These are phyloP conservation scores for Saccostrea cuccullata DNA, from an alignment of 1,140 invertebrate genomes.

Conservation along the genomic window DNA sequence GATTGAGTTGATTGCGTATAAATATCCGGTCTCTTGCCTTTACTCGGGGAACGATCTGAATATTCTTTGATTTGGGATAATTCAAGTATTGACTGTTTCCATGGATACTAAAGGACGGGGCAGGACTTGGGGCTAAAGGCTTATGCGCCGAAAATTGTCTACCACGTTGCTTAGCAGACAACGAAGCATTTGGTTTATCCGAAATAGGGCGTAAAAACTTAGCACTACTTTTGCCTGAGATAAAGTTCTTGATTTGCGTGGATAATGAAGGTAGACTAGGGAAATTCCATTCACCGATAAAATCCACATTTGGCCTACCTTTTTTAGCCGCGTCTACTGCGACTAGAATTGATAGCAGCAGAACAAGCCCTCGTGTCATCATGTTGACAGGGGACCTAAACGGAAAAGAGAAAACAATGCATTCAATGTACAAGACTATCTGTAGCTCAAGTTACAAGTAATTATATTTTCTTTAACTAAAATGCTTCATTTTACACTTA, in stretches of 20 bases:
- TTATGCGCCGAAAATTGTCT: not conserved
- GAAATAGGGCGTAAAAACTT: not conserved
- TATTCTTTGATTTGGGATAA: not conserved
- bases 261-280: not conserved
- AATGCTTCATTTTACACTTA: no score
- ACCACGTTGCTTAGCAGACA: not conserved
- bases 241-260: conserved; percentile 11
- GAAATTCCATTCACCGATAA: conserved; percentile 18
- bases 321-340: not conserved
- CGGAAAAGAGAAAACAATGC: not conserved
- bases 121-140: not conserved
- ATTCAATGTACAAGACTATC: not conserved
- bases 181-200: not conserved
- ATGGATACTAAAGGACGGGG: conserved; percentile 19
- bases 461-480: not conserved
- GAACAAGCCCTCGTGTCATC: conserved; percentile 13
- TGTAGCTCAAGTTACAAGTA: not conserved
- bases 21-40: not conserved
- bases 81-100: not conserved
- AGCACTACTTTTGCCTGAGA: not conserved
- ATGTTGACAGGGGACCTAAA: conserved; percentile 15
- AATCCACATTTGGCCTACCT: conserved; percentile 21
- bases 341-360: not conserved
- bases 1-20: not conserved
- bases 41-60: not conserved